phyloP scores from a whole-genome alignment of 2,113 vertebrate genomes.

The Pseudopipra pipra region DNA sequence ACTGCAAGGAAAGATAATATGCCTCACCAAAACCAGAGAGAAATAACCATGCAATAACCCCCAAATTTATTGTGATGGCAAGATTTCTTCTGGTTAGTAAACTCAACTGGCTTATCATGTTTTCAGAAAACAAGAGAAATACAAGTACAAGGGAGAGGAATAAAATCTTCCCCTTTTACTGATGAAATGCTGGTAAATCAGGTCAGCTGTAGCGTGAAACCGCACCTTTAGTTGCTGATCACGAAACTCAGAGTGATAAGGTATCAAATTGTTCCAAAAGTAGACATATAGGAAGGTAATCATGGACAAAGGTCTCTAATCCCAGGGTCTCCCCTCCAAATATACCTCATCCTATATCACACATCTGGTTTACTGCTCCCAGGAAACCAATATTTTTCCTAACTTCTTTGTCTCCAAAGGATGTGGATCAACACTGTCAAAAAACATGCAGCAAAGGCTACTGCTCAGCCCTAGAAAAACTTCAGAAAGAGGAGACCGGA shows the following conservation, averaged over 20 bases:
- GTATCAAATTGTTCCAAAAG: not conserved
- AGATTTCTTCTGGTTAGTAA: not conserved
- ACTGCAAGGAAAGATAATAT: not conserved
- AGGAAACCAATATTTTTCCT: not conserved
- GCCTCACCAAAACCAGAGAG: not conserved
- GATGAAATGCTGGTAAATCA: not conserved
- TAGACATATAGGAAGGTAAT: not conserved
- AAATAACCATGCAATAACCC: not conserved
- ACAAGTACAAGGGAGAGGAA: not conserved
- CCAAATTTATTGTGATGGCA: not conserved
- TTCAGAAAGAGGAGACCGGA: not conserved
- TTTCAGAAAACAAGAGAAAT: not conserved
- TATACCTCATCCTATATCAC: not conserved
- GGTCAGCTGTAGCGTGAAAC: not conserved
- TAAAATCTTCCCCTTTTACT: not conserved
- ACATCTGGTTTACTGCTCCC: not conserved
- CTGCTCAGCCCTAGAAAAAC: not conserved
- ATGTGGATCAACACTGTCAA: not conserved
- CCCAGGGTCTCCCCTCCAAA: not conserved
- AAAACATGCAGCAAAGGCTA: not conserved
- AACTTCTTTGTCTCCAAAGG: not conserved
- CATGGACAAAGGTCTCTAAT: not conserved
- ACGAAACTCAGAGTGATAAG: not conserved
- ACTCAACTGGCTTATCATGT: not conserved
- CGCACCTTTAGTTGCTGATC: not conserved